These are phyloP conservation scores for Solea senegalensis DNA, from an alignment of 2,113 vertebrate genomes.

Conservation along the genomic window DNA sequence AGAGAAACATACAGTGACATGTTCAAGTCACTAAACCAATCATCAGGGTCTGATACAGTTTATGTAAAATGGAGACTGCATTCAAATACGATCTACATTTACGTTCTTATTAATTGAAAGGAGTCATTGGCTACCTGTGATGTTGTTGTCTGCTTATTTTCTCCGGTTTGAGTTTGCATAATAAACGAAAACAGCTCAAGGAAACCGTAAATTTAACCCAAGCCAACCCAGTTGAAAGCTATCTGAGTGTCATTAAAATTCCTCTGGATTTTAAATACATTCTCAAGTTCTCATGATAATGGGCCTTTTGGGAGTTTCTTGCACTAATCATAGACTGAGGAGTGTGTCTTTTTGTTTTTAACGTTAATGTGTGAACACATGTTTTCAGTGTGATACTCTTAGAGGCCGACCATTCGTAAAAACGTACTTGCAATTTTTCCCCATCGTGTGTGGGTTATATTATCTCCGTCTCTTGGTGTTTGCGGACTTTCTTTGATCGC, in stretches of 20 bases:
- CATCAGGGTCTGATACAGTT: neutral
- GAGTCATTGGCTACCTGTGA: conserved; percentile 23
- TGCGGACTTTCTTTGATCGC: conserved; percentile 47
- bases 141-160: conserved; percentile 17
- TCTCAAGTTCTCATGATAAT: conserved; percentile 42
- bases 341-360: conserved; percentile 41
- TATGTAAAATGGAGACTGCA: conserved; percentile 15
- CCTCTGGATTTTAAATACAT: conserved; percentile 58
- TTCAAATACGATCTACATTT: neutral
- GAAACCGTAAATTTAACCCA: conserved; percentile 49
- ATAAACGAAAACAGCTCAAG: conserved; percentile 40
- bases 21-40: neutral
- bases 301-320: conserved; percentile 61
- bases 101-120: neutral
- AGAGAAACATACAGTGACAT: neutral
- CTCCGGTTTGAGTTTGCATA: conserved; percentile 15
- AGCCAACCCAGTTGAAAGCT: conserved; percentile 55
- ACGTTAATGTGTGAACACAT: conserved; percentile 61
- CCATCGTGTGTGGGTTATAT: conserved; percentile 51
- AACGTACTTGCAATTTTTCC: conserved; percentile 53
- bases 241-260: conserved; percentile 69
- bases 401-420: conserved; percentile 72
- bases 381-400: conserved; percentile 72
- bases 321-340: conserved; percentile 57
- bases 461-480: conserved; percentile 46